These are phyloP conservation scores for Rhegmatorhina hoffmannsi DNA, from an alignment of 2,113 vertebrate species.

Conservation along the genomic window DNA sequence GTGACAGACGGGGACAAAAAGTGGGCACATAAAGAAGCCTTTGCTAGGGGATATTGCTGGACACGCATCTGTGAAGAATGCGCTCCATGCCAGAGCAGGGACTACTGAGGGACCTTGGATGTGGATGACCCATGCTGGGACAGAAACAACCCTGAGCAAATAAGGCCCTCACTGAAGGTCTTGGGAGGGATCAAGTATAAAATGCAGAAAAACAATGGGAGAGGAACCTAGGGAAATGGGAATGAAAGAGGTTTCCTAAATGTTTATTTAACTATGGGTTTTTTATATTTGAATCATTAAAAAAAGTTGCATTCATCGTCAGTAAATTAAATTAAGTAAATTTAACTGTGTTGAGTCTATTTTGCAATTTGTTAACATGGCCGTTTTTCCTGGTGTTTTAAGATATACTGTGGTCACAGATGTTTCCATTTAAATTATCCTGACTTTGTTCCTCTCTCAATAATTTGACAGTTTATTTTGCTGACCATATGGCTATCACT, in stretches of 20 bases:
- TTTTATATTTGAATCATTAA: not conserved
- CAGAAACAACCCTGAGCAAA: rapidly evolving
- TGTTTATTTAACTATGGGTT: not conserved
- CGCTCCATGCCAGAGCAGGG: not conserved
- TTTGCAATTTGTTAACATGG: not conserved
- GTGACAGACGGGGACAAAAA: not conserved
- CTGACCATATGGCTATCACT: conserved; percentile 18
- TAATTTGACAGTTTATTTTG: conserved; percentile 21
- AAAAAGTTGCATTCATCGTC: not conserved
- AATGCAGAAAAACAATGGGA: not conserved
- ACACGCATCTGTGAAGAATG: not conserved
- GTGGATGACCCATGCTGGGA: rapidly evolving
- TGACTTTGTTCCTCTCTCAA: not conserved
- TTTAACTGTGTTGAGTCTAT: not conserved
- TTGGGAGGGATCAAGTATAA: not conserved
- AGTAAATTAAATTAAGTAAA: not conserved
- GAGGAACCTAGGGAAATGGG: not conserved
- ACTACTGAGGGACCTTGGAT: not conserved
- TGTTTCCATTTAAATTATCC: not conserved
- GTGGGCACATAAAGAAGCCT: rapidly evolving
- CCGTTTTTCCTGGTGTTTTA: not conserved
- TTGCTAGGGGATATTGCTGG: not conserved
- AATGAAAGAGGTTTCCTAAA: not conserved
- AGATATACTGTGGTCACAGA: not conserved
- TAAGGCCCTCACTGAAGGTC: not conserved